Evolutionary conservation across 1,140 invertebrate genomes (phyloP), one percentile per base, ranked within the genome.

Genomic region (Oscheius sp.): DNA sequence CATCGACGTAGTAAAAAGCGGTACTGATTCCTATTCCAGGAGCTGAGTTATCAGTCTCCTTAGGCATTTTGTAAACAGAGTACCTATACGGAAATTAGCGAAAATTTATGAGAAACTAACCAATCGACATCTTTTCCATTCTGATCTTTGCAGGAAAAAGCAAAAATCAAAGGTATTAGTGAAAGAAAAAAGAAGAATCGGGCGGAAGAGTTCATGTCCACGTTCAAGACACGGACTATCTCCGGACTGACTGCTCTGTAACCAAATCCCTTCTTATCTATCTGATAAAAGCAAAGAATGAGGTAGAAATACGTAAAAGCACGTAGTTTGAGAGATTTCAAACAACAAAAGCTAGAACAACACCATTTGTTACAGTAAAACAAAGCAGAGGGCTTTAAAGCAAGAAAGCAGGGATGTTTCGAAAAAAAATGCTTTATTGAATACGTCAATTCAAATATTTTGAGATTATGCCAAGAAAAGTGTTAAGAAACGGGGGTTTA

Each of bases 1-100:
- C 55, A 66, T 79, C 77, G 59, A 79, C 38, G 31, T 79, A 79
- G 59, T 79, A 79, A 42, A 73, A 79, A 4, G 62, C 77, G n/a
- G 62, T n/a, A 34, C 77, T 76, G 26, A 65, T 31, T 18, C 29
- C 55, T 38, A 78, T 20, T 0, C 76, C 77, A 2, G 70, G 69
- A 2, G 71, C 49, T 15, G 68, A 55, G 13, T 68, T 49, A 13
- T 70, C 71, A 28, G 58, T 46, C n/a, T 58, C 63, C 15, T 58
- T 75, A 26, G 77, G 77, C 73, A 79, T 71, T 31, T 79, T 79
- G 64, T 79, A 79, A 13, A 61, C 73, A 18, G 73, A 63, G 20
- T 38, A 77, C 75, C 75, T 77, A 28, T 0, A 76, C 28, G n/a
- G 1, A 1, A 34, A 35, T 45, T 18, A 58, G 1, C 18, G 35